Evolutionary conservation across 2,888 invertebrate species (phyloP).

Genomic region (Microplitis deprimator): DNA sequence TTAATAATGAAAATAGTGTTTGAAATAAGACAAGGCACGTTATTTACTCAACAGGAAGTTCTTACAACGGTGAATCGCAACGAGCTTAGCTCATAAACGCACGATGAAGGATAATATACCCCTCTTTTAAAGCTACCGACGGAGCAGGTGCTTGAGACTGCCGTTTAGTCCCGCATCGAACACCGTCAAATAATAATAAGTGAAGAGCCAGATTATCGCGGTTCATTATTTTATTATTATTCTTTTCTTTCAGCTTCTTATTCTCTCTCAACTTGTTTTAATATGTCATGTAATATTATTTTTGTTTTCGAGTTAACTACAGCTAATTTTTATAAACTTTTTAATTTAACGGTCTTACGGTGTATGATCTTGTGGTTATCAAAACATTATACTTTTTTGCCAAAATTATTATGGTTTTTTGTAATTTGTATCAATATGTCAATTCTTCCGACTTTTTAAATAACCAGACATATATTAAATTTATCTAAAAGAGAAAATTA

Average conservation of each 20-base stretch:
- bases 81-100: constrained; percentile 41
- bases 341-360: not conserved
- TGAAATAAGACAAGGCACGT: not conserved
- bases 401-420: no score
- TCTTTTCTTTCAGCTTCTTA: constrained; percentile 10
- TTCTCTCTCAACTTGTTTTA: not conserved
- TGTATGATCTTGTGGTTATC: not conserved
- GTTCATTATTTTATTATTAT: constrained; percentile 14
- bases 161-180: constrained; percentile 41
- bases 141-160: constrained; percentile 32
- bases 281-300: constrained; percentile 8
- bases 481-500: not conserved
- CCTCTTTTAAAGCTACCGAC: constrained; percentile 40
- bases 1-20: constrained; percentile 6
- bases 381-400: not conserved
- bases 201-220: constrained; percentile 28
- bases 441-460: no score
- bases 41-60: constrained; percentile 43
- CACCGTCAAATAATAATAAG: constrained; percentile 35
- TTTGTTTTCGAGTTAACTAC: not conserved
- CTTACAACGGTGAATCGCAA: constrained; percentile 43
- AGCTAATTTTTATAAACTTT: constrained; percentile 1
- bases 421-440: no score
- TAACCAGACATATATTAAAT: not conserved
- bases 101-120: constrained; percentile 43